Base-by-base conservation (phyloP, 37 sponge, comb jelly and placozoan genomes). In the Halisarca cf. caerulea region DNA sequence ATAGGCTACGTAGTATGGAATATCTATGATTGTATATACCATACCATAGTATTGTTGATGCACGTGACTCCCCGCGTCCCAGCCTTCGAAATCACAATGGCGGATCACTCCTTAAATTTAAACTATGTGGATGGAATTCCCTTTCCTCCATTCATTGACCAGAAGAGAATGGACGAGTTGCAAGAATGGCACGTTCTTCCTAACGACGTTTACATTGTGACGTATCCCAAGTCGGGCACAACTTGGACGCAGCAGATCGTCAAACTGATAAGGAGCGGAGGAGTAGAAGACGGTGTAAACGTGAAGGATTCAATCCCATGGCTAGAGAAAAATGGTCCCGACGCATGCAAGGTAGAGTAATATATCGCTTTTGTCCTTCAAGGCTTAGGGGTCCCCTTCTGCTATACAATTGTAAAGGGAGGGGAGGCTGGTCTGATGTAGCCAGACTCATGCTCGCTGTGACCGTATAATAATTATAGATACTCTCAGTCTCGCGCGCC, bases 171-270 rank as follows among this genome's bases (percentile, higher is more conserved):
- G 64, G 64, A 62, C 30, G 64, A 62, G 30, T 62, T 62, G n/a
- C 4, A 30, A 7, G 30, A 62, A 7, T 62, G 25, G 25, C 8
- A 9, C 5, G 18, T 62, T 62, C 30, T 62, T 15, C 25, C 41
- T 0, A 41, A 61, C 2, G 66, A 62, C 47, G 79, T 60, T 58
- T 85, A 73, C 66, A 53, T 85, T 32, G 86, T 59, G 27, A 85
- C 86, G 8, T 85, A 60, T 58, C 87, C 87, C 25, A 86, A 86
- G 57, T 86, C 64, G 1, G 87, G 87, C 1, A 86, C 87, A 23
- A 86, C 81, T 11, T 86, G 87, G 87, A 36, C 43, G 3, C 83
- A 83, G 35, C 83, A 83, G 24, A 83, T 83, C 5, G 70, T 83
- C 28, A 66, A 86, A 37, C 74, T 78, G 25, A 78, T 86, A 28